A percentile compares a stretch with the other conserved stretches of the same genome.
phyloP scores from a whole-genome alignment of 2,797 vertebrate genomes.

The Steatocranus sp. region DNA sequence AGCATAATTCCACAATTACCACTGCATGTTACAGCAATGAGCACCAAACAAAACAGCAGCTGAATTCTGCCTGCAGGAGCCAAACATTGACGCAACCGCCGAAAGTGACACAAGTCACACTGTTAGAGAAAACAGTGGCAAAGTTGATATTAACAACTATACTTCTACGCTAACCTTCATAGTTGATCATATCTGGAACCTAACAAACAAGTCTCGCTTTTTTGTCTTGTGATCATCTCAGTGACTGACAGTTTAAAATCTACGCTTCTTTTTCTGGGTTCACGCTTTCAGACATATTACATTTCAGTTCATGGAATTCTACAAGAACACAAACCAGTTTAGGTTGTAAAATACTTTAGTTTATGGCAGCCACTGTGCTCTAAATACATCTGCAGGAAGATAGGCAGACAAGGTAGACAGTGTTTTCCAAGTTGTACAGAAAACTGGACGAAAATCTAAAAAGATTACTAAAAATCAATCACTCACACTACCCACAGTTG shows the following conservation, averaged over 20 bases:
- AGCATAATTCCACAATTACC: conserved; percentile 25
- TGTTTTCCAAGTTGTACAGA: neutral
- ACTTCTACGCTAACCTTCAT: neutral
- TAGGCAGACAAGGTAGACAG: neutral
- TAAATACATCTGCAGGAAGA: neutral
- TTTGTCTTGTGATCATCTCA: neutral
- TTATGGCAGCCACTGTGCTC: neutral
- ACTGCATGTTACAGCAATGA: neutral
- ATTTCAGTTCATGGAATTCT: neutral
- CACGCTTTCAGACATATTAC: neutral
- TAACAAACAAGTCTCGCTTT: neutral
- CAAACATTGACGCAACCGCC: neutral
- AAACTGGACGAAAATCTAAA: neutral
- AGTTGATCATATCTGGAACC: neutral
- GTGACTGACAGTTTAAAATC: neutral
- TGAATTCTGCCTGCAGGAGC: neutral
- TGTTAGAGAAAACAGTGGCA: fast-evolving
- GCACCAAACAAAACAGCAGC: neutral
- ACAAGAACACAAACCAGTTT: neutral
- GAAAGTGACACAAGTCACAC: neutral
- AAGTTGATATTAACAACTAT: neutral
- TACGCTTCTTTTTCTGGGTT: neutral
- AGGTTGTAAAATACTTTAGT: neutral
- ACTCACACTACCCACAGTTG: neutral
- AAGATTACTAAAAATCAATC: neutral